These are phyloP conservation scores for Drepanosiphum platanoidis DNA, from an alignment of 2,888 invertebrate species.

Conservation along the genomic window DNA sequence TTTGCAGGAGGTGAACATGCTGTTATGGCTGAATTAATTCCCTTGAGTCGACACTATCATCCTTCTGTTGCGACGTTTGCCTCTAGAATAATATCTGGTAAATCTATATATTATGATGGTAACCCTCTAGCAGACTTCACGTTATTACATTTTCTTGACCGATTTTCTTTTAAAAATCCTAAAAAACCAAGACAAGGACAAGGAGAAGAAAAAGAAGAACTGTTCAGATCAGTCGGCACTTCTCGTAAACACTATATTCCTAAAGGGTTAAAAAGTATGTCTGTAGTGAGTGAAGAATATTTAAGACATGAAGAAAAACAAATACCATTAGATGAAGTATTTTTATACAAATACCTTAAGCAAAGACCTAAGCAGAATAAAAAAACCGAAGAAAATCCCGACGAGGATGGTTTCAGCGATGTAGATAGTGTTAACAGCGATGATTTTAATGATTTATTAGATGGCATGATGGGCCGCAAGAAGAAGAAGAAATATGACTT, in stretches of 20 bases:
- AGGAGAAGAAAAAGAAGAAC: constrained; percentile 66
- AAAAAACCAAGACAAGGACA: constrained; percentile 72
- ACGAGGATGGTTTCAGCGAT: constrained; percentile 73
- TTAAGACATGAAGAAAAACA: constrained; percentile 75
- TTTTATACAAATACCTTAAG: constrained; percentile 76
- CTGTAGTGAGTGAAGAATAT: constrained; percentile 79
- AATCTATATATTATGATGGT: constrained; percentile 76
- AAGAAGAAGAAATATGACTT: constrained; percentile 74
- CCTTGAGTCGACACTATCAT: constrained; percentile 83
- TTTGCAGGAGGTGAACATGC: constrained; percentile 81
- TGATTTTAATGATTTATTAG: constrained; percentile 79
- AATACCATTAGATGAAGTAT: constrained; percentile 91
- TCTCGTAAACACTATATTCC: constrained; percentile 71
- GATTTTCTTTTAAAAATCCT: constrained; percentile 95
- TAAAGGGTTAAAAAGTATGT: constrained; percentile 76
- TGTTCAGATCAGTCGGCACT: constrained; percentile 62
- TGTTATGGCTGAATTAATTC: constrained; percentile 79
- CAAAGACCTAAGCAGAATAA: constrained; percentile 66
- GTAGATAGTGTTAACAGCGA: constrained; percentile 80
- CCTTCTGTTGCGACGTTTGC: constrained; percentile 93
- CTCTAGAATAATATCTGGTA: constrained; percentile 77
- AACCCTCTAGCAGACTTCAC: constrained; percentile 95
- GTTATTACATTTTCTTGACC: constrained; percentile 88
- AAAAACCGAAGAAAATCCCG: constrained; percentile 63
- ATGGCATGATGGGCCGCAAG: constrained; percentile 69